Evolutionary conservation across 1,140 invertebrate species (phyloP), one percentile per base, ranked within the genome.

Genomic region (Anastrepha obliqua): DNA sequence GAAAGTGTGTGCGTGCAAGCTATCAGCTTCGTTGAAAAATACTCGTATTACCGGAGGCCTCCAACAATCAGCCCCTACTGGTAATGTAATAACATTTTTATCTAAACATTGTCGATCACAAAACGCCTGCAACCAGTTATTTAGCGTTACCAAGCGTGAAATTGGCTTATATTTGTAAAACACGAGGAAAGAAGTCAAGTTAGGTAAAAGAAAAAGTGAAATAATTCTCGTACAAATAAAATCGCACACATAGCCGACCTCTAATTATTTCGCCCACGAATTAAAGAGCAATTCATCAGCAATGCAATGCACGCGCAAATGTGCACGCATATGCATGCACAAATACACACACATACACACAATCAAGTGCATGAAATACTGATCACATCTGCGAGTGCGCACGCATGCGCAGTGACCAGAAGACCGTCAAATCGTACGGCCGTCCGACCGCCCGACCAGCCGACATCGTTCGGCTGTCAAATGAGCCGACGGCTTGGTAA

Each of bases 211-310:
- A 17, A n/a, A 39, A 67, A 29, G 44, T 67, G 20, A 42, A 11
- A 62, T 6, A 11, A 62, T 62, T 0, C 60, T 0, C 60, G 64
- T 7, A 39, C 1, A 39, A 67, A 55, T 55, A 55, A 29, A 39
- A 3, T 5, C 29, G 17, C 29, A 67, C 5, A 20, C 7, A 67
- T 29, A 55, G 44, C 47, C 47, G 44, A 20, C 74, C 17, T 81
- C 55, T 81, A 81, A 81, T 81, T 81, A 81, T n/a, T 20, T 55
- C 74, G 74, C 74, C 47, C 74, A 81, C 74, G 44, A 81, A 81
- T 81, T 81, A 81, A 81, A 81, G n/a, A 55, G 47, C 74, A 81
- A 81, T 81, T 81, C 74, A 81, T 81, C 74, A 81, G 13, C 55
- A 20, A 81, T 81, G 74, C 74, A 81, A 81, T 81, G 47, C 74